A percentile compares a stretch with the other conserved stretches of the same genome.
Conservation (phyloP, 2,113 vertebrate genomes). For the Chamaea fasciata region DNA sequence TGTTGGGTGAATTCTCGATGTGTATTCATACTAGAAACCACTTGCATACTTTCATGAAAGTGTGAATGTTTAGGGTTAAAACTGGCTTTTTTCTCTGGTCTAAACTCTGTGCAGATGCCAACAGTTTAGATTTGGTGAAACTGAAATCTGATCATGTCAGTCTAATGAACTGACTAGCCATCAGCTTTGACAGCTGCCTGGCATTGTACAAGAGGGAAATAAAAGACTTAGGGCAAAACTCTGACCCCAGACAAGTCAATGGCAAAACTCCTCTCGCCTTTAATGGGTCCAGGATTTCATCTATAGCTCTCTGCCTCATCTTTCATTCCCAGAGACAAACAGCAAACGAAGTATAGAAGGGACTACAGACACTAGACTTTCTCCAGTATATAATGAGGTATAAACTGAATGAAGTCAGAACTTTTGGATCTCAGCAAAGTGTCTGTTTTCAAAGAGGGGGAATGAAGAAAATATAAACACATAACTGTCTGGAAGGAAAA, state of each 20-base stretch:
- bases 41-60: not conserved
- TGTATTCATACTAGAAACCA: not conserved
- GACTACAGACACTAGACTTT: not conserved
- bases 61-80: not conserved
- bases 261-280: constrained; percentile 16
- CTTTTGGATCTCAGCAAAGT: not conserved
- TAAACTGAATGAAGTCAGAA: not conserved
- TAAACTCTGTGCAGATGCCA: not conserved
- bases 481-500: constrained; percentile 1
- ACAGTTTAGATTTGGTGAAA: not conserved
- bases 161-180: not conserved
- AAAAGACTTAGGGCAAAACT: constrained; percentile 34
- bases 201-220: not conserved
- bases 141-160: constrained; percentile 25
- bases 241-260: constrained; percentile 26
- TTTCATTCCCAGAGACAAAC: constrained; percentile 34
- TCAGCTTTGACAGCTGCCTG: constrained; percentile 32
- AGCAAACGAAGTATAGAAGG: not conserved
- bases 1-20: accelerated
- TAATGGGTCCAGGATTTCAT: constrained; percentile 39
- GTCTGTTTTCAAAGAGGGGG: not conserved
- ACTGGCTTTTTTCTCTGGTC: not conserved
- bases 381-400: not conserved
- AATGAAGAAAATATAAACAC: not conserved
- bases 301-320: not conserved